Base-by-base conservation (phyloP, 1,140 invertebrate species). In the Parapsyche elsis region DNA sequence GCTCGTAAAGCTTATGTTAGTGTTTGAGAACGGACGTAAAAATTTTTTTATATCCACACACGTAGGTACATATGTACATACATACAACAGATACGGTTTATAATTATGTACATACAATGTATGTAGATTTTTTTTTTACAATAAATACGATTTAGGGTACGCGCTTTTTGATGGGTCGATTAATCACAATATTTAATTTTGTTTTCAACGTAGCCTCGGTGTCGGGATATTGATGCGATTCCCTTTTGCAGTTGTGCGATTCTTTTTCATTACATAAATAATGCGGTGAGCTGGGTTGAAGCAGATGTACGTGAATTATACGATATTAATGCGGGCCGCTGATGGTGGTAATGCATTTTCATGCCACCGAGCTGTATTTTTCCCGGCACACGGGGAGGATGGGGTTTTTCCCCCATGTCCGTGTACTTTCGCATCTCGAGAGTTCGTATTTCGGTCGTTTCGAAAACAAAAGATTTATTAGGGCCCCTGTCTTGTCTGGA, bases 181-280 rank as follows among this genome's bases (percentile, higher is more conserved):
- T 61, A 61, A 61, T 61, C 57, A 61, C 16, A 21, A 61, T 61
- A 61, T 61, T 61, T 21, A 9, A 61, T 61, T 61, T 19, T 61
- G 30, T 38, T 38, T 38, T 38, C 2, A 38, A 38, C 30, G 30
- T 38, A 38, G 30, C 30, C 30, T 38, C 30, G 30, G 30, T 38
- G 30, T n/a, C 30, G 30, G 30, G 1, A 38, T 38, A 38, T 38
- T 38, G 30, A 38, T 38, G 30, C 2, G 30, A 38, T n/a, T n/a
- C n/a, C n/a, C n/a, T n/a, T n/a, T n/a, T n/a, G n/a, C n/a, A 38
- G 7, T 7, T 38, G 30, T 7, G 30, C 30, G 30, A 38, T 38
- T 38, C 30, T 38, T 38, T 38, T 38, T 38, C 30, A 38, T 38
- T 38, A 38, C 57, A 61, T 61, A 61, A 61, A 61, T 61, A 61